These are phyloP conservation scores for Emmelina monodactyla DNA, from an alignment of 2,888 invertebrate genomes.

Conservation along the genomic window DNA sequence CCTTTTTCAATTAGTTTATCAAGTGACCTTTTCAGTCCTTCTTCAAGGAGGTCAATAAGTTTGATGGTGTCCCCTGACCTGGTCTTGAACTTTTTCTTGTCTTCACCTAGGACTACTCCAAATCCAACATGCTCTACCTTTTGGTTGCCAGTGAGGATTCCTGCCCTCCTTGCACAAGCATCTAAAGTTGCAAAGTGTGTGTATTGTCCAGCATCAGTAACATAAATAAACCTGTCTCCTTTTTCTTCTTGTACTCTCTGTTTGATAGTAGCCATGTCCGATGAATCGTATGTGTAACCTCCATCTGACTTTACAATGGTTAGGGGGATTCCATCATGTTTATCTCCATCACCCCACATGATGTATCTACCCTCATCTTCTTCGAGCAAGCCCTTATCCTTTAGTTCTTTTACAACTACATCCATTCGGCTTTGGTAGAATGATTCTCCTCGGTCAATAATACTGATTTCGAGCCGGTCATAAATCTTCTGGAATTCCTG, in stretches of 20 bases:
- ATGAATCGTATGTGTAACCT: constrained; percentile 97
- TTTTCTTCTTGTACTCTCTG: constrained; percentile 86
- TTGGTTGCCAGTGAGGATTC: constrained; percentile 70
- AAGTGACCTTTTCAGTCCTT: constrained; percentile 83
- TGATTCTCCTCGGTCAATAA: constrained; percentile 92
- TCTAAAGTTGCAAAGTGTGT: constrained; percentile 76
- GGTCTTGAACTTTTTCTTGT: constrained; percentile 99
- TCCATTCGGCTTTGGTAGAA: constrained; percentile 96
- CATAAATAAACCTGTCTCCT: constrained; percentile 89
- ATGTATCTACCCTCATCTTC: constrained; percentile 84
- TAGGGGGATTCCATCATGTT: constrained; percentile 80
- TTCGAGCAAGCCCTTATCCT: constrained; percentile 73
- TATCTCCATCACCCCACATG: constrained; percentile 76
- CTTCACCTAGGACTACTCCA: constrained; percentile 97
- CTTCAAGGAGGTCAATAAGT: constrained; percentile 86
- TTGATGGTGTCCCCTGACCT: constrained; percentile 95
- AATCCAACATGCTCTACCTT: constrained; percentile 93
- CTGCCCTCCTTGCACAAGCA: constrained; percentile 80
- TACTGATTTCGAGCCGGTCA: constrained; percentile 77
- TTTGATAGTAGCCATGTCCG: constrained; percentile 92
- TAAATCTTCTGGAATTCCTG: constrained; percentile 92
- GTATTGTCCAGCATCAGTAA: constrained; percentile 93
- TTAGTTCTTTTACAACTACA: constrained; percentile 75
- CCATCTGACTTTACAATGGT: constrained; percentile 98
- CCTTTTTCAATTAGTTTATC: constrained; percentile 89